These are phyloP conservation scores for Pelecanoides urinatrix DNA, from an alignment of 2,113 vertebrate genomes.

Conservation along the genomic window DNA sequence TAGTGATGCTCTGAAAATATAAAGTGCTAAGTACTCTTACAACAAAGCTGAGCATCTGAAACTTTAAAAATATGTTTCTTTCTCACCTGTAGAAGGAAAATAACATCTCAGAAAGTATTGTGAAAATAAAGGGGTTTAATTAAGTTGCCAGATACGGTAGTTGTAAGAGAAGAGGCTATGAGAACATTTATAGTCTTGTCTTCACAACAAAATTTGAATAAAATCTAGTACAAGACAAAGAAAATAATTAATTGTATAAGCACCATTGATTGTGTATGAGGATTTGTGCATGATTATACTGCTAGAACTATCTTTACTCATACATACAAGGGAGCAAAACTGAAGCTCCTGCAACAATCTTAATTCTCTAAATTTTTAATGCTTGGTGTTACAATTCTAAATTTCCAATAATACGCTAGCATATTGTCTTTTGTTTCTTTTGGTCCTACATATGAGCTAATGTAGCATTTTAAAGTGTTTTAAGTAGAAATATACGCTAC, in stretches of 20 bases:
- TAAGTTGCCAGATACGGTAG: neutral
- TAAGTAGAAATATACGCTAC: neutral
- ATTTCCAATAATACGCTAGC: rapidly evolving
- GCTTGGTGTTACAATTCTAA: neutral
- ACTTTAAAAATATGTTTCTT: neutral
- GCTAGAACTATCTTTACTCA: neutral
- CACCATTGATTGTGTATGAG: rapidly evolving
- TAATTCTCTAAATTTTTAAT: neutral
- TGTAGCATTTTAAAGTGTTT: neutral
- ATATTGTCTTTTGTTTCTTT: neutral
- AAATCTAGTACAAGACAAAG: neutral
- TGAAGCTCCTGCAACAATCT: neutral
- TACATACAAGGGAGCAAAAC: neutral
- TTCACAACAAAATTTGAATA: neutral
- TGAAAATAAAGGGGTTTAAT: neutral
- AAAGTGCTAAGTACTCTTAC: neutral
- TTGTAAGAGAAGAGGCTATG: neutral
- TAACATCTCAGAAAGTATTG: neutral
- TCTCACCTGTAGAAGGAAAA: neutral
- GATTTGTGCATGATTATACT: neutral
- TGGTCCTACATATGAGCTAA: neutral
- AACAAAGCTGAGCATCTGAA: neutral
- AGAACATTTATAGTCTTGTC: neutral
- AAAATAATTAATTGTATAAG: neutral
- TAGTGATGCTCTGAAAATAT: neutral